phyloP scores from a whole-genome alignment of 2,888 invertebrate species.

The Sminthurides aquaticus region DNA sequence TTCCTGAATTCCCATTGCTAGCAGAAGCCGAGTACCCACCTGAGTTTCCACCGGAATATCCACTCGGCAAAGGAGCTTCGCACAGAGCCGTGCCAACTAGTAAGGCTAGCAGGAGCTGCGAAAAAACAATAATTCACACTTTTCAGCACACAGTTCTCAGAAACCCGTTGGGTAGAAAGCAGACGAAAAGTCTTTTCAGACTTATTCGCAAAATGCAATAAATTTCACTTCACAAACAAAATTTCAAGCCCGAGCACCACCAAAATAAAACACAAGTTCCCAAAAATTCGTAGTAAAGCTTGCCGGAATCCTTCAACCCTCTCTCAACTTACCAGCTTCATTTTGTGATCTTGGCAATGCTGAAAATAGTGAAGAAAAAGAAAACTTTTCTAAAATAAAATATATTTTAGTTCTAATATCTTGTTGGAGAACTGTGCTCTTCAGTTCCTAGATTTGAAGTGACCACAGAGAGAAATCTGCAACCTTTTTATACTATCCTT shows the following conservation, averaged over 20 bases:
- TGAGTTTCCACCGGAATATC: conserved; percentile 20
- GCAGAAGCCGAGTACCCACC: conserved; percentile 9
- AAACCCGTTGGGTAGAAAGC: no score
- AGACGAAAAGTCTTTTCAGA: no score
- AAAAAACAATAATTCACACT: conserved; percentile 6
- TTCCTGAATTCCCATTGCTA: conserved; percentile 10
- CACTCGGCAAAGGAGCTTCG: conserved; percentile 24
- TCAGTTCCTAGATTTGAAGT: conserved; percentile 17
- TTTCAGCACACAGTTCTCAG: background rate
- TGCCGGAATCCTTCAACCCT: background rate
- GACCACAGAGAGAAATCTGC: conserved; percentile 17
- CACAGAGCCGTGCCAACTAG: conserved; percentile 23
- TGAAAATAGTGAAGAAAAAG: background rate
- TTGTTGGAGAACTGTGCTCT: conserved; percentile 3
- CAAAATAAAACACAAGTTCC: background rate
- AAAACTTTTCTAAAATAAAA: conserved; percentile 2
- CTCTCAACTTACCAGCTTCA: background rate
- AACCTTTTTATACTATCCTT: conserved; percentile 22
- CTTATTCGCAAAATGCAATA: no score
- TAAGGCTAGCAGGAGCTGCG: conserved; percentile 23
- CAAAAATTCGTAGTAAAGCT: no score
- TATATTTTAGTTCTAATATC: background rate
- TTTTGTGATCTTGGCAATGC: background rate
- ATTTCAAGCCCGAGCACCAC: background rate
- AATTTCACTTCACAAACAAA: background rate